Evolutionary conservation across 2,888 invertebrate genomes (phyloP).

Genomic region (Xylota sylvarum): DNA sequence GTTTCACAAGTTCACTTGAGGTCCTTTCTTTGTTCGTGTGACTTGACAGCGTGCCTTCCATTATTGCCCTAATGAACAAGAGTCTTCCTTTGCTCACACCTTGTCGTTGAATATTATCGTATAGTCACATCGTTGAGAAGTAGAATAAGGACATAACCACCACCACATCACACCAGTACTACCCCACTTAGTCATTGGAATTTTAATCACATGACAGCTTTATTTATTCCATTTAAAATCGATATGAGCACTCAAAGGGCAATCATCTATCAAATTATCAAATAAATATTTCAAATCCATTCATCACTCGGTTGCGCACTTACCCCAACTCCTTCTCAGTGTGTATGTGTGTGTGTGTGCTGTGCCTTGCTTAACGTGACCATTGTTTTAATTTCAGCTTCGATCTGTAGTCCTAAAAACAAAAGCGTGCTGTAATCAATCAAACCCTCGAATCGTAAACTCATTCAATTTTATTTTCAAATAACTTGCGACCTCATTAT

Average conservation of each 20-base stretch:
- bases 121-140: neutral
- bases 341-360: no score
- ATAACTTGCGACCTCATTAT: constrained; percentile 69
- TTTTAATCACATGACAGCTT: neutral
- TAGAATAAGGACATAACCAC: constrained; percentile 1
- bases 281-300: constrained; percentile 57
- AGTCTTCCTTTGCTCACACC: neutral
- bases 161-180: no score
- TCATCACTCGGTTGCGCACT: constrained; percentile 37
- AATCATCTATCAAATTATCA: constrained; percentile 58
- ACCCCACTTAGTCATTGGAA: neutral
- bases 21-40: constrained; percentile 2
- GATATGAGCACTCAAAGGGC: constrained; percentile 26
- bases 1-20: constrained; percentile 20
- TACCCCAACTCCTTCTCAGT: neutral
- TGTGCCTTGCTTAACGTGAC: constrained; percentile 27
- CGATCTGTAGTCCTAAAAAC: neutral
- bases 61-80: constrained; percentile 12
- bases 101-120: neutral
- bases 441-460: constrained; percentile 59
- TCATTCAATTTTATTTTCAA: constrained; percentile 61
- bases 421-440: constrained; percentile 58
- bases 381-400: constrained; percentile 37
- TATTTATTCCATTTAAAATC: constrained; percentile 14
- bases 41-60: neutral